Evolutionary conservation across 2,113 vertebrate species (phyloP).

Genomic region (Megaceryle torquata): DNA sequence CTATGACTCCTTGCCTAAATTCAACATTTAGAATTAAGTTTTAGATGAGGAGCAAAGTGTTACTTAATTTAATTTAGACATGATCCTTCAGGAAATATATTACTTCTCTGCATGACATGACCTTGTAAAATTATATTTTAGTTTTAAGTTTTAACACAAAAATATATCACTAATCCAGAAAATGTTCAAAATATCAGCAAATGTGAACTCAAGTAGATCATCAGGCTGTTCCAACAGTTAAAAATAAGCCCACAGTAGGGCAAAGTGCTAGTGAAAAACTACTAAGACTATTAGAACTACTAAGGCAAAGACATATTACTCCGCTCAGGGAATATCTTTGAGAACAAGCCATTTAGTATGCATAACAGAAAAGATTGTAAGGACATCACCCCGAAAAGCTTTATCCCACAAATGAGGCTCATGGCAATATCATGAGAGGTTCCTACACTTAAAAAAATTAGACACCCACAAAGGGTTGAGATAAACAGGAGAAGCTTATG

Average conservation of each 20-base stretch:
- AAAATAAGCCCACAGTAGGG: not conserved
- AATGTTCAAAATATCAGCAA: not conserved
- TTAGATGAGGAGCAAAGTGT: slow-evolving; percentile 25
- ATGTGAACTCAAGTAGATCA: not conserved
- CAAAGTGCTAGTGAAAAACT: not conserved
- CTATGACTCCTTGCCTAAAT: slow-evolving; percentile 31
- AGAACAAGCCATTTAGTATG: not conserved
- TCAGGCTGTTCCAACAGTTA: not conserved
- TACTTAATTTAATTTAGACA: slow-evolving; percentile 29
- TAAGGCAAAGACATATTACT: not conserved
- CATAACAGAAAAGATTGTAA: not conserved
- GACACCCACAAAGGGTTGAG: not conserved
- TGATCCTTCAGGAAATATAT: not conserved
- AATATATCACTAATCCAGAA: not conserved
- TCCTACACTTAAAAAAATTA: not conserved
- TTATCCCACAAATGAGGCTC: not conserved
- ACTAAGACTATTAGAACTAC: not conserved
- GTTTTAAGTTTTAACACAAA: not conserved
- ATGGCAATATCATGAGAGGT: rapidly evolving
- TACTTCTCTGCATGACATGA: not conserved
- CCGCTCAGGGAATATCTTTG: not conserved
- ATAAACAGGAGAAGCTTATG: not conserved
- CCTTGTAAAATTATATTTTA: not conserved
- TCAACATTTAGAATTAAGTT: not conserved
- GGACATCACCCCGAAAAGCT: not conserved